Evolutionary conservation across 2,113 vertebrate species (phyloP), one percentile per base, ranked within the genome.

Genomic region (Hepsetus odoe): DNA sequence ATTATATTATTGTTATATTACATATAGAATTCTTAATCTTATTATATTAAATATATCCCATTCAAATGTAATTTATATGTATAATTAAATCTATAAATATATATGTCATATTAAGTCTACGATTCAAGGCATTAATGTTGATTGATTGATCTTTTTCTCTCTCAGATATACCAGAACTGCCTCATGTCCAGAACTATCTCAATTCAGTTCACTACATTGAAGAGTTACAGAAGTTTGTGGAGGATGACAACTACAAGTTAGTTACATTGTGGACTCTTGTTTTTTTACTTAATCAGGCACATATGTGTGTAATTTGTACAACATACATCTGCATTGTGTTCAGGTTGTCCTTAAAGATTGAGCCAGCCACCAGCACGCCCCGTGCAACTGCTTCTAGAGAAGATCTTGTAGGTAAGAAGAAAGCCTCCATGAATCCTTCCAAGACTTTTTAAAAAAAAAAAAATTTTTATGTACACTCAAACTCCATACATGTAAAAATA

Each of bases 171-270:
- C 94, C 93, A 75, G 89, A 97, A 87, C 91, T 99, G 93, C 95
- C 95, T 93, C 98, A 99, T 24, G 94, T 99, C 75, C 98, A 98
- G 88, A 99, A 99, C 89, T 99, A 99, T 32, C 94, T 99, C 56
- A 98, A 98, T 91, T 98, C 97, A 0, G 96, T 98, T 84, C 94
- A 96, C 30, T 99, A 99, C 86, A 99, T 99, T 84, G 98, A 99
- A 92, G 98, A 99, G 86, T 91, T 99, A 67, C 98, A 99, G 56
- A 99, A 99, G 91, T 99, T 99, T 93, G 98, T 99, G 79, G 98
- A 99, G 89, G 97, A 99, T 33, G 98, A 98, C 88, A 99, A 99
- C 90, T 99, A 99, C 89, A 98, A 98, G 98, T 99, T 93, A 93
- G 96, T 62, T n/a, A 22, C 8, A 32, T 24, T 11, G 33, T 56